A percentile compares a stretch with the other conserved stretches of the same genome.
phyloP scores from a whole-genome alignment of 2,797 vertebrate genomes.

The Crotalus adamanteus region DNA sequence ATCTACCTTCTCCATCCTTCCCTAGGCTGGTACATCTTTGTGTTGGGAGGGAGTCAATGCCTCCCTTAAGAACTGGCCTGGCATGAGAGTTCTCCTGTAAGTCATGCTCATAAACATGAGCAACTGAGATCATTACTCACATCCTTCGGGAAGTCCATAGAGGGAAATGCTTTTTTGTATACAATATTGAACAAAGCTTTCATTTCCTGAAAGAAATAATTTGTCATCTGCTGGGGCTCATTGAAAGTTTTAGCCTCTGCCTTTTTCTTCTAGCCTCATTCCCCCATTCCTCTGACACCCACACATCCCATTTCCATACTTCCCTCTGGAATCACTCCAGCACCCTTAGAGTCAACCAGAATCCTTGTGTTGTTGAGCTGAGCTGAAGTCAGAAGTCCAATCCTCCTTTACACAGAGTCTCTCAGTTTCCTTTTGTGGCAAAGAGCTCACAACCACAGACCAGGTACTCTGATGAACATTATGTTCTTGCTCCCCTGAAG shows the following conservation, averaged over 20 bases:
- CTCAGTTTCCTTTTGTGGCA: background rate
- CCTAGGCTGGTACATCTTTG: background rate
- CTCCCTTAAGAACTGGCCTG: background rate
- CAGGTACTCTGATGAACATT: background rate
- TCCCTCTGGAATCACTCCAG: background rate
- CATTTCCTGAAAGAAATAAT: conserved; percentile 8
- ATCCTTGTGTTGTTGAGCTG: background rate
- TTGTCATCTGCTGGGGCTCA: background rate
- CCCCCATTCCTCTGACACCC: conserved; percentile 12
- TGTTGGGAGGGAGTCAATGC: background rate
- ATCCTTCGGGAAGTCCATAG: background rate
- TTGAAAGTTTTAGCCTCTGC: background rate
- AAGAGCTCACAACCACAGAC: too few relatives aligned
- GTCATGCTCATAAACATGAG: background rate
- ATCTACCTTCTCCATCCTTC: background rate
- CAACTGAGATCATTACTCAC: background rate
- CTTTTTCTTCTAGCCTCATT: conserved; percentile 1
- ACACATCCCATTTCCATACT: background rate
- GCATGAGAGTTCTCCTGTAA: background rate
- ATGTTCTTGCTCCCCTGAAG: background rate
- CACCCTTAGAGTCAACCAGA: background rate
- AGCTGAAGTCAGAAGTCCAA: background rate
- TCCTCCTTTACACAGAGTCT: background rate
- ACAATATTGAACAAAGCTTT: background rate
- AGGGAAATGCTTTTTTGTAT: background rate